Evolutionary conservation across 2,113 vertebrate species (phyloP).

Genomic region (Gallinago undulata): DNA sequence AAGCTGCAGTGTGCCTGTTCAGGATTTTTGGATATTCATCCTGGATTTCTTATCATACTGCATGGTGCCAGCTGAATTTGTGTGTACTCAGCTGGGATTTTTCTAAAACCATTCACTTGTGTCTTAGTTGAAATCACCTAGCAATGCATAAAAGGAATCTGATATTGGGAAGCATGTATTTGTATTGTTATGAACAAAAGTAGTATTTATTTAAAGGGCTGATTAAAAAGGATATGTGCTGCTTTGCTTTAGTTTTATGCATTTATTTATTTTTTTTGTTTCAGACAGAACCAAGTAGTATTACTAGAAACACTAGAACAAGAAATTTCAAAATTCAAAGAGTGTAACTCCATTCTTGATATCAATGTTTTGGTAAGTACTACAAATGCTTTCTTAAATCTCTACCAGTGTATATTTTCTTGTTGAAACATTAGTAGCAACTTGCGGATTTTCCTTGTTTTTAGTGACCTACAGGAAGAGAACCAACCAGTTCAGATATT

Average conservation of each 20-base stretch:
- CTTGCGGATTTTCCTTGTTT: background rate
- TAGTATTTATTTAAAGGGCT: background rate
- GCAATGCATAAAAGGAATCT: background rate
- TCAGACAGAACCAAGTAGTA: slow-evolving; percentile 93
- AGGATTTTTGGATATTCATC: background rate
- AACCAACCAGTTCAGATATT: background rate
- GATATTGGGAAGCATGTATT: background rate
- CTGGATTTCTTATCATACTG: background rate
- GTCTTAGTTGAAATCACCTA: background rate
- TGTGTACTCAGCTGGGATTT: background rate
- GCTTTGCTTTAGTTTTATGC: background rate
- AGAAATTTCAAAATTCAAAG: slow-evolving; percentile 93
- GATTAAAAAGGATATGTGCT: background rate
- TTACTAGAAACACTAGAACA: slow-evolving; percentile 94
- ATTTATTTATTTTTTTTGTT: slow-evolving; percentile 42
- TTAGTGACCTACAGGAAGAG: background rate
- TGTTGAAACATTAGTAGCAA: background rate
- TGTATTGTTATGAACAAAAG: background rate
- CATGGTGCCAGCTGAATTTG: background rate
- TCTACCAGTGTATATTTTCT: background rate
- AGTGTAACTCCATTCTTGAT: slow-evolving; percentile 89
- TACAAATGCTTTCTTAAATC: background rate
- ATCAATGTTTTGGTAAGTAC: slow-evolving; percentile 89
- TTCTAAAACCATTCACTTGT: background rate
- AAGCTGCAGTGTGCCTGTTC: background rate